phyloP scores from a whole-genome alignment of 2,113 vertebrate genomes.

The Mus pahari region DNA sequence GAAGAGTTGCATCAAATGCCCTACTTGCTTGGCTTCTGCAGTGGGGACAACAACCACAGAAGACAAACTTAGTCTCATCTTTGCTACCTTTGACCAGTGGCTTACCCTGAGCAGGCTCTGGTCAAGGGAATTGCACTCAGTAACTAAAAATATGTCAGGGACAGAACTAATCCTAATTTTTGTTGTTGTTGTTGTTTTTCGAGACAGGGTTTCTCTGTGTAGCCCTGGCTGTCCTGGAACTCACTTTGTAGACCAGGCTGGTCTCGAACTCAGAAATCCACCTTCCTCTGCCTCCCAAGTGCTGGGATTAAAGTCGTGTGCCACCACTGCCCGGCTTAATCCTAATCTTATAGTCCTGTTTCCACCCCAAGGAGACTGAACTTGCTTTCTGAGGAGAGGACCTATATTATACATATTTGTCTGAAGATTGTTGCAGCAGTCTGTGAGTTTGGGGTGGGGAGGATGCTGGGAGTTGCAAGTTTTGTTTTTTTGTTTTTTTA shows the following conservation, averaged over 20 bases:
- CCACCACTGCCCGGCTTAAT: not conserved
- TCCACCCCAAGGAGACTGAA: not conserved
- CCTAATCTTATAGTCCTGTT: not conserved
- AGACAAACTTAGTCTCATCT: not conserved
- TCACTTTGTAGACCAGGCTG: no score
- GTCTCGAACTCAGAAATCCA: no score
- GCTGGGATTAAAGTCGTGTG: no score
- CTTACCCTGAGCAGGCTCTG: slow-evolving; percentile 29
- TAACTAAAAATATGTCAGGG: slow-evolving; percentile 21
- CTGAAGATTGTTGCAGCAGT: not conserved
- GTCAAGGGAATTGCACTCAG: slow-evolving; percentile 35
- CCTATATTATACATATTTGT: not conserved
- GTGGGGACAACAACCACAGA: not conserved
- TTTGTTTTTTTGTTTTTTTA: not conserved
- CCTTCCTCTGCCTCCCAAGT: no score
- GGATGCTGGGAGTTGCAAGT: not conserved
- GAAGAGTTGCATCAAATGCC: not conserved
- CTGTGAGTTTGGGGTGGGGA: not conserved
- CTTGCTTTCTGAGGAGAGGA: not conserved
- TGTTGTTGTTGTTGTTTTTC: no score
- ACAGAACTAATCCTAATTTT: not conserved
- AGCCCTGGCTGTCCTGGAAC: no score
- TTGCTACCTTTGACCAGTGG: not conserved
- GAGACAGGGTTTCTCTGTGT: no score
- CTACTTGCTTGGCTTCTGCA: not conserved